Conservation (phyloP, 2,797 vertebrate genomes). For the Vipera latastei region DNA sequence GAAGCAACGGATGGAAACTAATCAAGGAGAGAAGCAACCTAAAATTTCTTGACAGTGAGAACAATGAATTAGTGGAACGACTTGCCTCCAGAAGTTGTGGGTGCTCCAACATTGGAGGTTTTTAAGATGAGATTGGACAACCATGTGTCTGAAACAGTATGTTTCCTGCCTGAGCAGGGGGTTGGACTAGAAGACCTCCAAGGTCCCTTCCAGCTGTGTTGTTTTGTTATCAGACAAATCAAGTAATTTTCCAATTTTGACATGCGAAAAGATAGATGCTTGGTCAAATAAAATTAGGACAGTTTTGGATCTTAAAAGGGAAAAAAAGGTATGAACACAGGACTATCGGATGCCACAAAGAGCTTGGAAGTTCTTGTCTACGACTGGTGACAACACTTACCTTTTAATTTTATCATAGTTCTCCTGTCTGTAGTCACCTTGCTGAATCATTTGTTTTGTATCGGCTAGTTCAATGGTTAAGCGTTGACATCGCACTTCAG, state of each 20-base stretch:
- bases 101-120: not conserved
- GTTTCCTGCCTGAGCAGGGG: not conserved
- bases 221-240: not conserved
- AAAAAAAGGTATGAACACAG: not conserved
- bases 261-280: not conserved
- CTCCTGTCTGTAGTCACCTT: conserved; percentile 86
- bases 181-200: not conserved
- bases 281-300: not conserved
- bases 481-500: conserved; percentile 88
- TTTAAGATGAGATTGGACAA: not conserved
- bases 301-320: not conserved
- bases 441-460: conserved; percentile 89
- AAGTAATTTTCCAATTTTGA: not conserved
- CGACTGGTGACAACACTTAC: conserved; percentile 59
- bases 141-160: not conserved
- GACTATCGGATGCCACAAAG: too few relatives aligned
- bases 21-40: not conserved
- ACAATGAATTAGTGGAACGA: not conserved
- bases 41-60: not conserved
- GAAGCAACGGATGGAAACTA: not conserved
- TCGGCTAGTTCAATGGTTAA: conserved; percentile 89
- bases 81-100: not conserved
- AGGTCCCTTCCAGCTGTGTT: not conserved
- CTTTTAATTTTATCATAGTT: conserved; percentile 91
- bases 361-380: not conserved